A percentile compares a stretch with the other conserved stretches of the same genome.
phyloP scores from a whole-genome alignment of 2,888 invertebrate species.

The Pristionchus entomophagus region DNA sequence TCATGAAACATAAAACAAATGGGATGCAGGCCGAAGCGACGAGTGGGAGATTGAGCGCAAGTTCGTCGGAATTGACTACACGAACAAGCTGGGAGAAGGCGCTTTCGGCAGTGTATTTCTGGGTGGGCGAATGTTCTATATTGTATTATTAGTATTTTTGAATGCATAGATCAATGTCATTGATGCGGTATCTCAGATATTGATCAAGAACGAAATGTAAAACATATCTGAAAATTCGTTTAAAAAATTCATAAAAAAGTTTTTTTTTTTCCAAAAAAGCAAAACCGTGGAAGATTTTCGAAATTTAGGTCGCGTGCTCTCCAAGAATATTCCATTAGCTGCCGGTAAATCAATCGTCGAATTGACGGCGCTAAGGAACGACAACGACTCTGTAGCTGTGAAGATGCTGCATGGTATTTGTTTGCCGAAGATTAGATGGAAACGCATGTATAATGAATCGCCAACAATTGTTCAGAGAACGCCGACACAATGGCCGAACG shows the following conservation, averaged over 20 bases:
- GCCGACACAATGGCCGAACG: background rate
- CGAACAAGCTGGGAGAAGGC: background rate
- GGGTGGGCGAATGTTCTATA: background rate
- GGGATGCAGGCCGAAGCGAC: no score
- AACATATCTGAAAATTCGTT: no score
- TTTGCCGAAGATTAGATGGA: no score
- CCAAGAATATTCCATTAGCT: background rate
- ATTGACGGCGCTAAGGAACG: background rate
- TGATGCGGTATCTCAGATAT: no score
- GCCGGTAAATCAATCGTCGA: background rate
- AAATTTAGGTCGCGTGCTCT: background rate
- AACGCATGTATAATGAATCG: background rate
- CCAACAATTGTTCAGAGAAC: background rate
- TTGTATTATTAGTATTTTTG: no score
- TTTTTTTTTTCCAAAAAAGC: background rate
- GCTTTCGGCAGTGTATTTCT: slow-evolving; percentile 4
- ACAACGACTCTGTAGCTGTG: background rate
- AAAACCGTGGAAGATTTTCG: background rate
- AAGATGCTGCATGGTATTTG: slow-evolving; percentile 17
- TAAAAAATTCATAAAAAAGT: background rate
- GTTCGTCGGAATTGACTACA: slow-evolving; percentile 3
- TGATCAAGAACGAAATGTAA: no score
- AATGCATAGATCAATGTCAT: no score
- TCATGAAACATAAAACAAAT: no score
- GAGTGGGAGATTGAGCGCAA: slow-evolving; percentile 24